Evolutionary conservation across 2,113 vertebrate genomes (phyloP).

Genomic region (Oceanodroma tethys): DNA sequence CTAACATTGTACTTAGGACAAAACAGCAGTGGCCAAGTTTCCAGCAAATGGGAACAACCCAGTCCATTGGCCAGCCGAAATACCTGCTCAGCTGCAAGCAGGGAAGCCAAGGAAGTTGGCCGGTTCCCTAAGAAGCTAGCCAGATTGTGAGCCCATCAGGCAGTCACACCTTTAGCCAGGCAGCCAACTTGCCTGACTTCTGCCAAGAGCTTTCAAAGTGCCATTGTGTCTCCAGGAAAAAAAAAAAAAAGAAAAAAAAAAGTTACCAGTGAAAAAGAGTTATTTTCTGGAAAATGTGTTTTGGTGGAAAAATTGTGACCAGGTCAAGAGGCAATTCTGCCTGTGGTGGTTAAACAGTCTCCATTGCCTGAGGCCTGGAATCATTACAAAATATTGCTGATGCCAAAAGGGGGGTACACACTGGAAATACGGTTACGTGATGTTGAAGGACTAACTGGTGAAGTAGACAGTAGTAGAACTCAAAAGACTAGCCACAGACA

Average conservation of each 20-base stretch:
- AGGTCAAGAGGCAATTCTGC: background rate
- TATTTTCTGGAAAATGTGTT: constrained; percentile 10
- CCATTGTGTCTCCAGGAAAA: background rate
- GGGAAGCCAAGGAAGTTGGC: background rate
- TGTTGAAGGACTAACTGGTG: background rate
- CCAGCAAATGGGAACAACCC: background rate
- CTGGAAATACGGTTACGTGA: background rate
- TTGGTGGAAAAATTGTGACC: constrained; percentile 18
- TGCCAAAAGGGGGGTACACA: background rate
- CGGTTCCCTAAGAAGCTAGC: background rate
- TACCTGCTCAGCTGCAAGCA: background rate
- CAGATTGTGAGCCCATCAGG: background rate
- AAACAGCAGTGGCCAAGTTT: background rate
- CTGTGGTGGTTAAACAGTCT: background rate
- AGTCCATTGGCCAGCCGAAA: background rate
- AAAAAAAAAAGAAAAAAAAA: background rate
- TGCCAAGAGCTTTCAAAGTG: constrained; percentile 3
- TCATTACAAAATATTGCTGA: background rate
- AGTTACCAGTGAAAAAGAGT: background rate
- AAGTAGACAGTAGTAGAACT: background rate
- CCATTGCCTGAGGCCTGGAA: background rate
- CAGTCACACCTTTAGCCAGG: background rate
- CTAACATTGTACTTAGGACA: background rate
- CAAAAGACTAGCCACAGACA: background rate
- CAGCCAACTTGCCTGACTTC: background rate